phyloP scores from a whole-genome alignment of 2,797 vertebrate genomes.

The Pangasius djambal region DNA sequence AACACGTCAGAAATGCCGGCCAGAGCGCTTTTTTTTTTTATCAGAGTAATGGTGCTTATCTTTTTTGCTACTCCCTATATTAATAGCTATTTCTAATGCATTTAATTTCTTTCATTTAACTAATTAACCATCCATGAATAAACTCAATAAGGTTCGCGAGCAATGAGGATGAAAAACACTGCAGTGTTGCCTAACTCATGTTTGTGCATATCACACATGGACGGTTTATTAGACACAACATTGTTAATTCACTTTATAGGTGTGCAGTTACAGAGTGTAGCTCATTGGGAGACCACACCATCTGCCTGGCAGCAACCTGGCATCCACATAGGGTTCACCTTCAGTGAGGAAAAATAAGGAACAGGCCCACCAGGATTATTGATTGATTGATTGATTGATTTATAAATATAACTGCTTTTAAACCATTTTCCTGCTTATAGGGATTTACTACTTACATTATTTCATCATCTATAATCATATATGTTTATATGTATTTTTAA shows the following conservation, averaged over 20 bases:
- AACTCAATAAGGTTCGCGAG: background rate
- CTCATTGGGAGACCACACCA: background rate
- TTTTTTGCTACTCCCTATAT: no score
- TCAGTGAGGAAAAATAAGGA: background rate
- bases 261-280: background rate
- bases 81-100: background rate
- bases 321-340: background rate
- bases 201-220: background rate
- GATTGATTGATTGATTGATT: no score
- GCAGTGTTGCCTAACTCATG: background rate
- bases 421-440: background rate
- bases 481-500: no score
- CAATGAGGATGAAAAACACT: background rate
- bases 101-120: background rate
- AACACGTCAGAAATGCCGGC: conserved; percentile 45
- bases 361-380: background rate
- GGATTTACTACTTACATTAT: background rate
- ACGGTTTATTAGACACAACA: background rate
- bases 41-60: background rate
- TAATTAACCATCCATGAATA: background rate
- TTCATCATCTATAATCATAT: background rate
- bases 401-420: background rate
- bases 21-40: background rate
- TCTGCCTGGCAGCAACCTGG: background rate
- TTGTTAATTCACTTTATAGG: background rate